A percentile compares a stretch with the other conserved stretches of the same genome.
Conservation (phyloP, 2,888 invertebrate species). For the Himalopsyche tibetana region DNA sequence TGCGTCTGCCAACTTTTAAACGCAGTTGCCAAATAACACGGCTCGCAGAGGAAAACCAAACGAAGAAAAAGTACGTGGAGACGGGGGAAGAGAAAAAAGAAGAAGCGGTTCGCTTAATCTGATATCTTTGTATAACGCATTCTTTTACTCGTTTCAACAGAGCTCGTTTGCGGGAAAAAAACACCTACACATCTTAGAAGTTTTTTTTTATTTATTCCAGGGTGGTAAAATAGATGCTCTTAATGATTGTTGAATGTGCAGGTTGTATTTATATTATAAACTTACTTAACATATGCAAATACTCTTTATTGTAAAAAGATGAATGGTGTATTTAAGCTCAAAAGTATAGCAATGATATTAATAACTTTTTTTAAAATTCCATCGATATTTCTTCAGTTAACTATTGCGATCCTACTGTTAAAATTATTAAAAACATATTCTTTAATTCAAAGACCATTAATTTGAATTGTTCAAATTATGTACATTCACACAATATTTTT, state of each 20-base stretch:
- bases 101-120: conserved; percentile 41
- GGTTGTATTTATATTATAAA: too few species aligned
- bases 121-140: conserved; percentile 52
- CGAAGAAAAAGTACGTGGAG: conserved; percentile 41
- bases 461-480: too few species aligned
- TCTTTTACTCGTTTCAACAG: conserved; percentile 35
- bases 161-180: conserved; percentile 50
- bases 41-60: conserved; percentile 43
- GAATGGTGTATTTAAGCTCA: too few species aligned
- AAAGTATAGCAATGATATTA: too few species aligned
- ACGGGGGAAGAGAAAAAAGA: not conserved
- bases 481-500: too few species aligned
- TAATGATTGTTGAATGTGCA: not conserved
- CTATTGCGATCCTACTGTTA: too few species aligned
- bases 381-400: too few species aligned
- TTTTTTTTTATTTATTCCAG: not conserved
- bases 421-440: too few species aligned
- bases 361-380: too few species aligned
- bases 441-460: too few species aligned
- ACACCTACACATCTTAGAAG: conserved; percentile 7
- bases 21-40: conserved; percentile 49
- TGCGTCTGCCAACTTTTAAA: conserved; percentile 46
- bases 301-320: too few species aligned
- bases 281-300: too few species aligned
- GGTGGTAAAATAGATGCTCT: not conserved